Percentiles rank a stretch among this genome's conserved stretches.
Conservation (phyloP, 2,113 vertebrate species). For the Microcebus lehilahytsara region DNA sequence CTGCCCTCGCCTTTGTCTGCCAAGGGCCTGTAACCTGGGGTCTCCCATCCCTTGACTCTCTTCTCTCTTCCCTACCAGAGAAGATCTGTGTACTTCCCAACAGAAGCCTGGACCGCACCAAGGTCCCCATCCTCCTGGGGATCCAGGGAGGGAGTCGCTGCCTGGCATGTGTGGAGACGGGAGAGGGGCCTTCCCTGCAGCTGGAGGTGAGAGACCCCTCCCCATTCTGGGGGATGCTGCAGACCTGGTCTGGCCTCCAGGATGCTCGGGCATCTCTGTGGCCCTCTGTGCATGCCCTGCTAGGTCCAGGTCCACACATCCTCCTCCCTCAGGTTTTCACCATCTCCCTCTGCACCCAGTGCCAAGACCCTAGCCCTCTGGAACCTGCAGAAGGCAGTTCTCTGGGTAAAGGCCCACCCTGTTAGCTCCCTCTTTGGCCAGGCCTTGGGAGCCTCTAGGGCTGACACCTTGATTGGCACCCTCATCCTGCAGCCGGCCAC, state of each 20-base stretch:
- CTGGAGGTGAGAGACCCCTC: conserved; percentile 65
- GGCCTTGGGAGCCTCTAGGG: background rate
- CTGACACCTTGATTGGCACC: background rate
- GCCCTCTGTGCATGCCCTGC: background rate
- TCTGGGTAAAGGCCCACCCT: background rate
- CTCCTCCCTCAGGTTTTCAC: background rate
- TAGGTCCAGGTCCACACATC: background rate
- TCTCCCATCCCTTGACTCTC: background rate
- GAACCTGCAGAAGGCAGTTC: background rate
- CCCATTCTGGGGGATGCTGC: background rate
- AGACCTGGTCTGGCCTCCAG: background rate
- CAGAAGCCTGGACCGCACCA: conserved; percentile 62
- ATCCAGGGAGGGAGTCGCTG: conserved; percentile 69
- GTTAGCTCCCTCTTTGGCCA: background rate
- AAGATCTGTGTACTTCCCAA: conserved; percentile 75
- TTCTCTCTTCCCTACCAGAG: conserved; percentile 50
- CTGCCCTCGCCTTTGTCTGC: background rate
- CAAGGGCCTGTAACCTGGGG: background rate
- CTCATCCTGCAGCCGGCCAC: background rate
- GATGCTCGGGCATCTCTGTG: background rate
- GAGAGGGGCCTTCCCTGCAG: conserved; percentile 61
- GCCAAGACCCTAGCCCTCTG: background rate
- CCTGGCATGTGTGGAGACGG: conserved; percentile 65
- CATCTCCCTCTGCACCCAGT: background rate
- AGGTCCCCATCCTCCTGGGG: conserved; percentile 72